Evolutionary conservation across 2,797 vertebrate species (phyloP).

Genomic region (Arctocebus calabarensis): DNA sequence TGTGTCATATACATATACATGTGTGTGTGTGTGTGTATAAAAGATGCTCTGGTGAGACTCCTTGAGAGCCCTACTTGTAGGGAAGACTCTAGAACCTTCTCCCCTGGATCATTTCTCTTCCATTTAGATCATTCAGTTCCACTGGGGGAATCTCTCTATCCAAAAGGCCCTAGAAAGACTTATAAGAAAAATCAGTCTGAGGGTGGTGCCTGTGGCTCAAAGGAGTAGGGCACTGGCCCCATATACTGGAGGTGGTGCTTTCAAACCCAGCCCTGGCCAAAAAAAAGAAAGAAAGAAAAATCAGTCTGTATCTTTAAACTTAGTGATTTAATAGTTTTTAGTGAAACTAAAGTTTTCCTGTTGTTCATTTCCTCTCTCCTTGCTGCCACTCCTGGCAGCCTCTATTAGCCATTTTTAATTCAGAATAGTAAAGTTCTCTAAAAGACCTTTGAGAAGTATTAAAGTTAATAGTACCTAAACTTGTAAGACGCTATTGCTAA

Average conservation of each 20-base stretch:
- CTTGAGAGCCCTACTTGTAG: background rate
- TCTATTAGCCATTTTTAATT: slow-evolving; percentile 36
- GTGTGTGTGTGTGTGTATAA: background rate
- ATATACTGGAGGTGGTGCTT: too few species aligned
- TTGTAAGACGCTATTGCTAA: background rate
- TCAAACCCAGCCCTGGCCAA: too few species aligned
- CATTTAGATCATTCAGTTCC: background rate
- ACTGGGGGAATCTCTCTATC: background rate
- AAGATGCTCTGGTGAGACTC: background rate
- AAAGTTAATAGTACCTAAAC: background rate
- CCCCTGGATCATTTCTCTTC: background rate
- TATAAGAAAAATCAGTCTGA: background rate
- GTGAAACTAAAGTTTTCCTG: background rate
- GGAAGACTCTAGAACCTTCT: slow-evolving; percentile 2
- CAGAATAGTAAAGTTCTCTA: background rate
- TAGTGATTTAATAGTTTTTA: slow-evolving; percentile 31
- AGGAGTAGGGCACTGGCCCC: too few species aligned
- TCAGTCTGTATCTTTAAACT: background rate
- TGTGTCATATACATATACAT: background rate
- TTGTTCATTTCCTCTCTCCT: slow-evolving; percentile 11
- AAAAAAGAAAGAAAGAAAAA: background rate
- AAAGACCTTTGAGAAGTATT: slow-evolving; percentile 23
- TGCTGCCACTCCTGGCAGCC: background rate
- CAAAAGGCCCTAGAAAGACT: background rate
- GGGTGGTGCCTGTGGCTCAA: too few species aligned